These are phyloP conservation scores for Gerosis bhagava DNA, from an alignment of 2,888 invertebrate genomes.

Conservation along the genomic window DNA sequence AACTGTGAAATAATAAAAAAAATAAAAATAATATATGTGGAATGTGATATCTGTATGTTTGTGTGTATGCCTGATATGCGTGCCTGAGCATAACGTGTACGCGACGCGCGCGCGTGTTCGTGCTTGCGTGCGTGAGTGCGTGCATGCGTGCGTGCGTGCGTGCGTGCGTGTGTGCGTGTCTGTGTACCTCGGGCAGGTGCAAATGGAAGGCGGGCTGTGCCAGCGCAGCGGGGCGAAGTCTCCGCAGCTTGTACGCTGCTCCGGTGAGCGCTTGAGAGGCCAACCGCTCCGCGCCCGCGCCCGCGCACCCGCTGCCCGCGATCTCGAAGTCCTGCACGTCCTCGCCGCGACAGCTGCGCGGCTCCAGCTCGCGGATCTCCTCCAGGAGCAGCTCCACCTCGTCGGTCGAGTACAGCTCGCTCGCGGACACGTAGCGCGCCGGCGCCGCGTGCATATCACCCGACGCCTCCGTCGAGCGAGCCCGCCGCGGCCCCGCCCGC, in stretches of 20 bases:
- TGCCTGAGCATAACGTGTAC: too few relatives aligned
- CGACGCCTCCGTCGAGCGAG: constrained; percentile 58
- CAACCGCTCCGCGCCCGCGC: constrained; percentile 57
- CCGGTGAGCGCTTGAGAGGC: constrained; percentile 73
- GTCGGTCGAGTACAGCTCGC: constrained; percentile 79
- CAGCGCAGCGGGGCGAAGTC: constrained; percentile 93
- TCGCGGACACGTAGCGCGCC: constrained; percentile 79
- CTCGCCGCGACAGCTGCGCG: constrained; percentile 75
- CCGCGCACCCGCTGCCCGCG: constrained; percentile 78
- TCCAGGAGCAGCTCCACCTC: constrained; percentile 81
- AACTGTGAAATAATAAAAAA: too few relatives aligned
- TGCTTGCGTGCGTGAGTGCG: too few relatives aligned
- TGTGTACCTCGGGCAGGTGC: constrained; percentile 93
- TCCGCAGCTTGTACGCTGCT: constrained; percentile 94
- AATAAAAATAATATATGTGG: too few relatives aligned
- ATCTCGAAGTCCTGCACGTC: constrained; percentile 81
- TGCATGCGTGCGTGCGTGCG: too few relatives aligned
- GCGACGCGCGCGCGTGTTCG: too few relatives aligned
- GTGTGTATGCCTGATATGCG: too few relatives aligned
- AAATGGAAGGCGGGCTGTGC: constrained; percentile 91
- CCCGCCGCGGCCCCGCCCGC: constrained; percentile 62
- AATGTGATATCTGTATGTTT: too few relatives aligned
- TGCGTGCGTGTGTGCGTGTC: too few relatives aligned
- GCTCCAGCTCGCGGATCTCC: constrained; percentile 80
- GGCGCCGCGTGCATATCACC: constrained; percentile 77